Conservation (phyloP, 2,888 invertebrate species). For the Yponomeuta plumbellus region DNA sequence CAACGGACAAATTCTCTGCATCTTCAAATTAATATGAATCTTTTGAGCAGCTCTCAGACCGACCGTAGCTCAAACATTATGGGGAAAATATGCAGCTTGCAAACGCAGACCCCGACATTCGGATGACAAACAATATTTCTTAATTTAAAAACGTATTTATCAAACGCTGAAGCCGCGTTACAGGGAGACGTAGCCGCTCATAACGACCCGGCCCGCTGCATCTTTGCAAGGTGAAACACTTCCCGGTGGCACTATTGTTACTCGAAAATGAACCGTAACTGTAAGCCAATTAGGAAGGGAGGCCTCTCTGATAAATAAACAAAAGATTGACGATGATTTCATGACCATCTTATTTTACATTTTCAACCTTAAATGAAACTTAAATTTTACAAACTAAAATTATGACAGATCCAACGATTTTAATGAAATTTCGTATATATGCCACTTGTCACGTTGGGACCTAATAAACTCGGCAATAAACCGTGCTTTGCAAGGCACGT, state of each 20-base stretch:
- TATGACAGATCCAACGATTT: no score
- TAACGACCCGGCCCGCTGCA: slow-evolving; percentile 12
- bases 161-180: slow-evolving; percentile 11
- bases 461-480: no score
- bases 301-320: neutral
- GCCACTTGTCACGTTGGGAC: no score
- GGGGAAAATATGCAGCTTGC: neutral
- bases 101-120: neutral
- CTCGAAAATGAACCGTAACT: slow-evolving; percentile 1
- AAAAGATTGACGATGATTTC: neutral
- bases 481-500: no score
- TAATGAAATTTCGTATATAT: no score
- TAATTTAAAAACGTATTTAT: slow-evolving; percentile 17
- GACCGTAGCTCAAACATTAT: neutral
- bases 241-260: neutral
- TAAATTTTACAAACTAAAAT: no score
- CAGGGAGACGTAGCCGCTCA: slow-evolving; percentile 9
- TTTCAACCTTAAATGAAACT: no score
- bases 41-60: neutral
- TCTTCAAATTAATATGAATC: neutral
- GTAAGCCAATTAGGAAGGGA: neutral
- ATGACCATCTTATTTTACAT: neutral
- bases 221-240: slow-evolving; percentile 11
- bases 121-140: slow-evolving; percentile 15
- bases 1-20: neutral